Evolutionary conservation across 2,797 vertebrate genomes (phyloP).

Genomic region (Xiphophorus birchmanni): DNA sequence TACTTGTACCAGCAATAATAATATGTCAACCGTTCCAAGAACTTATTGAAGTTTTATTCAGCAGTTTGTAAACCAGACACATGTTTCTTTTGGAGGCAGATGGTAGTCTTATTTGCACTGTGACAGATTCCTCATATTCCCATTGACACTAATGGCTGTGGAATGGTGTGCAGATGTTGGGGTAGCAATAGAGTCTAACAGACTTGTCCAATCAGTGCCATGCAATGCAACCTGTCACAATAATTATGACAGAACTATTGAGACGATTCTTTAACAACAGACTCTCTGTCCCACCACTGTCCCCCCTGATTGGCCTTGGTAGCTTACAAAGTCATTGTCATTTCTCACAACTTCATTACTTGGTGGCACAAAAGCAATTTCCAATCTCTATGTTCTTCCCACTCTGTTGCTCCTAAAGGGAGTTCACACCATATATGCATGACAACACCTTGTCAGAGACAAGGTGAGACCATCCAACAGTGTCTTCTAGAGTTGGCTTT

Average conservation of each 20-base stretch:
- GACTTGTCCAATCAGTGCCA: conserved; percentile 73
- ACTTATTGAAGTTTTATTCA: conserved; percentile 14
- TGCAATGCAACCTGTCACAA: conserved; percentile 71
- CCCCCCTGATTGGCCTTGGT: conserved; percentile 77
- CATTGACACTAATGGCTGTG: conserved; percentile 74
- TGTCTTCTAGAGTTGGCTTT: conserved; percentile 29
- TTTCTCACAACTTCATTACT: conserved; percentile 80
- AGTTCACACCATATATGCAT: conserved; percentile 69
- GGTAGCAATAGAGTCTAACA: conserved; percentile 60
- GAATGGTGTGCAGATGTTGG: conserved; percentile 72
- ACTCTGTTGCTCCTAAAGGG: conserved; percentile 68
- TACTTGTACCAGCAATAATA: neutral
- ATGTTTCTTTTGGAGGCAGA: conserved; percentile 61
- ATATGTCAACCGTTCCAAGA: neutral
- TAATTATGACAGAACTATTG: conserved; percentile 76
- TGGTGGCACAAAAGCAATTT: conserved; percentile 77
- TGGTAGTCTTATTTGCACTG: conserved; percentile 68
- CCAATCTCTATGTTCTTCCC: conserved; percentile 51
- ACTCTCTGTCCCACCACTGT: conserved; percentile 58
- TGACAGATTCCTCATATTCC: conserved; percentile 67
- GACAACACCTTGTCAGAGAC: conserved; percentile 71
- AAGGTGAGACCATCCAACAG: conserved; percentile 50
- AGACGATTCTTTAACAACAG: conserved; percentile 63
- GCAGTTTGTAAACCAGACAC: conserved; percentile 27
- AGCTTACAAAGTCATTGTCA: conserved; percentile 73